Evolutionary conservation across 2,113 vertebrate species (phyloP).

Genomic region (Malurus melanocephalus): DNA sequence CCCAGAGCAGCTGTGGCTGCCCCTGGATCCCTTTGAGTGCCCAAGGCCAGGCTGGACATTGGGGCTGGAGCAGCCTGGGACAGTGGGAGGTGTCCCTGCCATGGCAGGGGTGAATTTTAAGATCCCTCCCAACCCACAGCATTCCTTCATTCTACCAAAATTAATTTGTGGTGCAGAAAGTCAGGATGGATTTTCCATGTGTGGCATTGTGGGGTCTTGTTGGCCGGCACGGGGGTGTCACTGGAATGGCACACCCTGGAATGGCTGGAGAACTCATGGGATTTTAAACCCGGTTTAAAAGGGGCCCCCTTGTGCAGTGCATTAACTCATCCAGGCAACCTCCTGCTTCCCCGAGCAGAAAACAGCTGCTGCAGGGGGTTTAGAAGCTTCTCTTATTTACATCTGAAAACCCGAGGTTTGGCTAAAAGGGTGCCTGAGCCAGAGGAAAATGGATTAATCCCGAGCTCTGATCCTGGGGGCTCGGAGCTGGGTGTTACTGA

Average conservation of each 20-base stretch:
- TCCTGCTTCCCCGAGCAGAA: not conserved
- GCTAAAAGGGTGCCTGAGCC: not conserved
- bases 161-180: fast-evolving
- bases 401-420: not conserved
- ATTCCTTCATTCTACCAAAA: not conserved
- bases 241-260: not conserved
- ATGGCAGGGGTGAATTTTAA: not conserved
- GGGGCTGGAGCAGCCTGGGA: not conserved
- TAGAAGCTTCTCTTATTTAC: not conserved
- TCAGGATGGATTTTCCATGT: not conserved
- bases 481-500: fast-evolving
- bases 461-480: fast-evolving
- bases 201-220: fast-evolving
- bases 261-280: not conserved
- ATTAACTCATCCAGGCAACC: not conserved
- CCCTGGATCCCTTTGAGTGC: not conserved
- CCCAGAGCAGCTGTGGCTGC: not conserved
- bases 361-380: not conserved
- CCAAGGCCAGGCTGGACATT: not conserved
- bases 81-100: not conserved
- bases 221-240: not conserved
- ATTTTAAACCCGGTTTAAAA: not conserved
- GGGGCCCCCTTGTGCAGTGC: not conserved
- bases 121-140: not conserved
- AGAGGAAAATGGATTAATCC: not conserved